Evolutionary conservation across 2,797 vertebrate genomes (phyloP).

Genomic region (Catostomus latipinnis): DNA sequence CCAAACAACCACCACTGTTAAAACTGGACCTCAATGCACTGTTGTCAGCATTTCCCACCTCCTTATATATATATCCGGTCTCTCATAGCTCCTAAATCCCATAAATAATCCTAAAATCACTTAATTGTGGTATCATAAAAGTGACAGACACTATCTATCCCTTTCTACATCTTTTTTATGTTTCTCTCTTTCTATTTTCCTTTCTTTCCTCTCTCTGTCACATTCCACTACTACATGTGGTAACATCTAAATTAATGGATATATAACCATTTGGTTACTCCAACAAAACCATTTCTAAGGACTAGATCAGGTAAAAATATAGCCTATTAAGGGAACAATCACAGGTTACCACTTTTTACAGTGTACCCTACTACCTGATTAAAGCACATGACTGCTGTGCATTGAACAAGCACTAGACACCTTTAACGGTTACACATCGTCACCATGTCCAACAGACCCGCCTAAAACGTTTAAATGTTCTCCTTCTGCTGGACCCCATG

Average conservation of each 20-base stretch:
- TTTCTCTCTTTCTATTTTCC: background rate
- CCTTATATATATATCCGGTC: background rate
- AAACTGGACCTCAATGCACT: slow-evolving; percentile 11
- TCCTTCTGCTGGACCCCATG: no score
- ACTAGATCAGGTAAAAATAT: no score
- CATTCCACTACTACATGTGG: background rate
- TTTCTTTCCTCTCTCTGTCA: background rate
- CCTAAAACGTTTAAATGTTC: no score
- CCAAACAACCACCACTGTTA: slow-evolving; percentile 6
- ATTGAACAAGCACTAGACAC: no score
- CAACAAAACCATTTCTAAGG: no score
- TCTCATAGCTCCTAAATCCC: background rate
- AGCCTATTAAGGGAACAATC: no score
- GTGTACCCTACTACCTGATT: background rate
- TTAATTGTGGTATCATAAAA: background rate
- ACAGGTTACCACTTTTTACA: no score
- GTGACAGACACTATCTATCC: background rate
- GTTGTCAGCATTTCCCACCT: background rate
- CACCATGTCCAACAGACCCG: no score
- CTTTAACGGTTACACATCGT: no score
- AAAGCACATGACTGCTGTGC: background rate
- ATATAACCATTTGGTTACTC: no score
- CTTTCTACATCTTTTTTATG: background rate
- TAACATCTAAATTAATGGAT: no score
- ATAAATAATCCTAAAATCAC: background rate